These are phyloP conservation scores for Nematopogon swammerdamellus DNA, from an alignment of 2,888 invertebrate genomes.

Conservation along the genomic window DNA sequence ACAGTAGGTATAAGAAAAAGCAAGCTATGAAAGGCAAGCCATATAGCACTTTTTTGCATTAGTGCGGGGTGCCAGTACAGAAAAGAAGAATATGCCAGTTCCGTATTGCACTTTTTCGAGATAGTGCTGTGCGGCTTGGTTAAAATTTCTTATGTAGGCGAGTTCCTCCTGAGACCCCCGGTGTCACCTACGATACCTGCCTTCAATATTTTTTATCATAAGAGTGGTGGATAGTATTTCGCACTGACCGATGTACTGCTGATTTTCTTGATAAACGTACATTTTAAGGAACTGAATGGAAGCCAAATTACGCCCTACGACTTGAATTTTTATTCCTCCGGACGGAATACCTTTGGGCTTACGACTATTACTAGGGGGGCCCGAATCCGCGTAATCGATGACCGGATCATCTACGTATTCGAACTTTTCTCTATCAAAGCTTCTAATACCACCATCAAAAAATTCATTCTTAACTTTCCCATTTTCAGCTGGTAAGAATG, in stretches of 20 bases:
- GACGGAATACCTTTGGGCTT: slow-evolving; percentile 86
- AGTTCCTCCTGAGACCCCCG: too few relatives aligned
- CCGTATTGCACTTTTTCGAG: too few relatives aligned
- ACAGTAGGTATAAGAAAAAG: too few relatives aligned
- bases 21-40: too few relatives aligned
- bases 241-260: slow-evolving; percentile 68
- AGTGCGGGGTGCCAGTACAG: too few relatives aligned
- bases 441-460: slow-evolving; percentile 78
- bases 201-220: too few relatives aligned
- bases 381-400: slow-evolving; percentile 81
- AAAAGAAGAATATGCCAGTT: too few relatives aligned
- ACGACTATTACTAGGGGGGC: slow-evolving; percentile 52
- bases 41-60: too few relatives aligned
- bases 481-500: slow-evolving; percentile 66
- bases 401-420: slow-evolving; percentile 89
- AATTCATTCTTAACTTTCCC: slow-evolving; percentile 77
- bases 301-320: slow-evolving; percentile 84
- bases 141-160: too few relatives aligned
- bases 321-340: slow-evolving; percentile 88
- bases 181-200: too few relatives aligned
- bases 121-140: too few relatives aligned
- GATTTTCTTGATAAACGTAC: slow-evolving; percentile 85
- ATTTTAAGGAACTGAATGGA: slow-evolving; percentile 92
- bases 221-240: slow-evolving; percentile 69
- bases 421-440: slow-evolving; percentile 75